phyloP scores from a whole-genome alignment of 2,888 invertebrate genomes.

The Nymphalis urticae region DNA sequence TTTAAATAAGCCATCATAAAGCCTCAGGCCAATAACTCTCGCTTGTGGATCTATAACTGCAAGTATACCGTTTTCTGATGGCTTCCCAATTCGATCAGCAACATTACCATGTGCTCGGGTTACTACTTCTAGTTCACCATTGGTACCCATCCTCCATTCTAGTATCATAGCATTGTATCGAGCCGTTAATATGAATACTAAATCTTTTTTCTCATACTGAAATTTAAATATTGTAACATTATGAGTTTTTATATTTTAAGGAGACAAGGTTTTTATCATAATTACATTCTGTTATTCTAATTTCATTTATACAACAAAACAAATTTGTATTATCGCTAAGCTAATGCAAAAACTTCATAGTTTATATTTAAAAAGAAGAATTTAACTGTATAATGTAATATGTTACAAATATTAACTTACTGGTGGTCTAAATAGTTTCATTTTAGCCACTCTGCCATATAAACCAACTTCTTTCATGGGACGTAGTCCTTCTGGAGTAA shows the following conservation, averaged over 20 bases:
- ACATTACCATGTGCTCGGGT: conserved; percentile 98
- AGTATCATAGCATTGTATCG: conserved; percentile 98
- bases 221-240: conserved; percentile 45
- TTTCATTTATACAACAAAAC: too few relatives aligned
- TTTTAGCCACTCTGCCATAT: conserved; percentile 96
- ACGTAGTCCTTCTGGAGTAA: conserved; percentile 96
- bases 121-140: conserved; percentile 94
- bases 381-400: too few relatives aligned
- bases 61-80: conserved; percentile 97
- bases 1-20: conserved; percentile 98
- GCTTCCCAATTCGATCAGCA: conserved; percentile 95
- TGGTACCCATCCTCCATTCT: conserved; percentile 88
- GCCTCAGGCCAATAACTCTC: conserved; percentile 94
- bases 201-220: conserved; percentile 94
- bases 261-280: neutral
- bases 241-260: too few relatives aligned
- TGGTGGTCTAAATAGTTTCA: conserved; percentile 95
- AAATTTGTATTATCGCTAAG: too few relatives aligned
- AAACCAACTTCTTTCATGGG: conserved; percentile 97
- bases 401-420: conserved; percentile 72
- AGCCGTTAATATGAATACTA: conserved; percentile 95
- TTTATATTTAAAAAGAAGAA: too few relatives aligned
- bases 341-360: too few relatives aligned
- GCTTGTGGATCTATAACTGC: conserved; percentile 98
- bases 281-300: too few relatives aligned